Base-by-base conservation (phyloP, 2,888 invertebrate species). In the Melangyna quadrimaculata region DNA sequence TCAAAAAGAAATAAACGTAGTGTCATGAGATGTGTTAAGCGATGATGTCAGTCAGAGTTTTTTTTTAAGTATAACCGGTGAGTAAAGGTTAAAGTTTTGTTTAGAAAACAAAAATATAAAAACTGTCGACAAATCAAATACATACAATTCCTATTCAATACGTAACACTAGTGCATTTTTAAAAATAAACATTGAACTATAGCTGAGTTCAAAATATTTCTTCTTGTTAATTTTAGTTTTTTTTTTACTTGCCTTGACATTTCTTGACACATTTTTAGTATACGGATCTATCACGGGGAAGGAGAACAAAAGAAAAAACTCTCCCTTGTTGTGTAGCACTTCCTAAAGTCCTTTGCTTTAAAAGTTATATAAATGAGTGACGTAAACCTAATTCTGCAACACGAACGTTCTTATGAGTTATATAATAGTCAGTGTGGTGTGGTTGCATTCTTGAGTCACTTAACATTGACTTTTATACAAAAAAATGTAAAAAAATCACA, bases 1-100 rank as follows among this genome's bases (percentile, higher is more conserved):
- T 45, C 40, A 55, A 78, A 43, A 12, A 40, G 17, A 61, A 27
- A 24, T 17, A 53, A 74, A 53, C 51, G 10, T 69, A 74, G 61
- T 63, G 53, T 24, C 53, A 73, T 59, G 51, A n/a, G n/a, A 69
- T 48, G 73, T 78, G 73, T 65, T 78, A 73, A 73, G 37, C 63
- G 83, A 74, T 83, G 83, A 83, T 83, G 79, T 83, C 83, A 83
- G 35, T 65, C 35, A n/a, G 19, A 40, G 19, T 65, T 55, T 32
- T 55, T 14, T 55, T 55, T 53, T 32, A 14, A 24, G 27, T 78
- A 35, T 32, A 24, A 53, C 24, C 43, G 9, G 22, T 63, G 55
- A 55, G 57, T 59, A 53, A n/a, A 63, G 37, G 40, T 78, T 55
- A 71, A 63, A 65, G 48, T 45, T n/a, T n/a, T 43, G 53, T n/a